phyloP scores from a whole-genome alignment of 2,888 invertebrate genomes.

The Amphimallon solstitiale region DNA sequence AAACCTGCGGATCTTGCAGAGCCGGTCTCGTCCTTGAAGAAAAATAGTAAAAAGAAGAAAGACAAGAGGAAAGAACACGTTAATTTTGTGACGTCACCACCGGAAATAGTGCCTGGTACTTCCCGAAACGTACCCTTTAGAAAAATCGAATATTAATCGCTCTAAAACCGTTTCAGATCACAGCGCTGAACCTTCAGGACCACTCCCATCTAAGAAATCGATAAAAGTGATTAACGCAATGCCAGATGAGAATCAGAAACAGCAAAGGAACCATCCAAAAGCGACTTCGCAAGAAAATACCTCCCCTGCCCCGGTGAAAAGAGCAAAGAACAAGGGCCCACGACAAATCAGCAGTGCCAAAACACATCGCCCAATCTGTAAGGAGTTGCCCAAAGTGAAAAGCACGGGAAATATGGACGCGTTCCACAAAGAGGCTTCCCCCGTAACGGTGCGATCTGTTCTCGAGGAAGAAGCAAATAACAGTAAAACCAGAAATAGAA shows the following conservation, averaged over 20 bases:
- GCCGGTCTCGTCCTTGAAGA: slow-evolving; percentile 6
- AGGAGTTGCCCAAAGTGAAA: background rate
- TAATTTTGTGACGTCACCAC: slow-evolving; percentile 4
- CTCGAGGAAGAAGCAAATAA: slow-evolving; percentile 4
- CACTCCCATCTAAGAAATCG: background rate
- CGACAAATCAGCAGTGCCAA: slow-evolving; percentile 5
- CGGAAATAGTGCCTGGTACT: slow-evolving; percentile 14
- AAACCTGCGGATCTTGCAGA: background rate
- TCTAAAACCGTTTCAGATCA: background rate
- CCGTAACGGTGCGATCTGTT: background rate
- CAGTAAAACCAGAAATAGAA: background rate
- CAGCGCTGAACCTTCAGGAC: background rate
- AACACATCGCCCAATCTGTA: background rate
- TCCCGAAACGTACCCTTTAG: background rate
- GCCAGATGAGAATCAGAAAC: background rate
- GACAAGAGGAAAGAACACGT: slow-evolving; percentile 30
- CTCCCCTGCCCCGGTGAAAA: background rate
- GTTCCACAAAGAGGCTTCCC: background rate
- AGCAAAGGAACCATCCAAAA: background rate
- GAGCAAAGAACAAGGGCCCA: background rate
- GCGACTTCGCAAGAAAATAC: background rate
- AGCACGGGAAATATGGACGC: background rate
- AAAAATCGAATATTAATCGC: background rate
- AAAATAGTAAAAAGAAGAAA: slow-evolving; percentile 13
- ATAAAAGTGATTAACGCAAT: background rate